Percentiles rank a stretch among this genome's conserved stretches.
These are phyloP conservation scores for Brevimyrus niger DNA, from an alignment of 2,113 vertebrate genomes.

Conservation along the genomic window DNA sequence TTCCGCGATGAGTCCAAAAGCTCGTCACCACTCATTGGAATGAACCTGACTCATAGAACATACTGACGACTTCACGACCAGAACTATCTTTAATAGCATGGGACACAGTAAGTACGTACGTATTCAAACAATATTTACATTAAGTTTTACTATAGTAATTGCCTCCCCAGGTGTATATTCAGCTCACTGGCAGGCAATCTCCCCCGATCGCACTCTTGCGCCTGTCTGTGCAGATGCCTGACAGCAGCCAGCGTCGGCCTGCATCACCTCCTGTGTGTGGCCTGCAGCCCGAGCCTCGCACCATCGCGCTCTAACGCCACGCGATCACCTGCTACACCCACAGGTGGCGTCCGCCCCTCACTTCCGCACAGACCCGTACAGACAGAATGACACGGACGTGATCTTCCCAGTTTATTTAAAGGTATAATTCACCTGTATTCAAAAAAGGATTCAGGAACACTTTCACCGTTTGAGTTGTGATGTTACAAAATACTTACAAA, in stretches of 20 bases:
- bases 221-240: not conserved
- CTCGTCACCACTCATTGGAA: not conserved
- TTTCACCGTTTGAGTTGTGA: conserved; percentile 20
- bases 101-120: conserved; percentile 99
- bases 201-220: not conserved
- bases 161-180: conserved; percentile 97
- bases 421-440: conserved; percentile 18
- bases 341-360: not conserved
- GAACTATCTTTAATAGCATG: not conserved
- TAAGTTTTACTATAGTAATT: conserved; percentile 86
- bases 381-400: not conserved
- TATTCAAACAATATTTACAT: conserved; percentile 94
- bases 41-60: not conserved
- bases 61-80: not conserved
- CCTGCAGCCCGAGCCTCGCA: not conserved
- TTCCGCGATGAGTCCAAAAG: not conserved
- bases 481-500: conserved; percentile 21
- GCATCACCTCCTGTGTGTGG: not conserved
- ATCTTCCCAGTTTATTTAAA: conserved; percentile 13
- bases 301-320: not conserved
- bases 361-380: not conserved
- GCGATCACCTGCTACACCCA: not conserved
- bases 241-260: not conserved
- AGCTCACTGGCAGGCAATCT: conserved; percentile 45
- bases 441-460: conserved; percentile 17